Percentiles rank a stretch among this genome's conserved stretches.
Evolutionary conservation across 2,888 invertebrate genomes (phyloP).

Genomic region (Tipula lateralis): DNA sequence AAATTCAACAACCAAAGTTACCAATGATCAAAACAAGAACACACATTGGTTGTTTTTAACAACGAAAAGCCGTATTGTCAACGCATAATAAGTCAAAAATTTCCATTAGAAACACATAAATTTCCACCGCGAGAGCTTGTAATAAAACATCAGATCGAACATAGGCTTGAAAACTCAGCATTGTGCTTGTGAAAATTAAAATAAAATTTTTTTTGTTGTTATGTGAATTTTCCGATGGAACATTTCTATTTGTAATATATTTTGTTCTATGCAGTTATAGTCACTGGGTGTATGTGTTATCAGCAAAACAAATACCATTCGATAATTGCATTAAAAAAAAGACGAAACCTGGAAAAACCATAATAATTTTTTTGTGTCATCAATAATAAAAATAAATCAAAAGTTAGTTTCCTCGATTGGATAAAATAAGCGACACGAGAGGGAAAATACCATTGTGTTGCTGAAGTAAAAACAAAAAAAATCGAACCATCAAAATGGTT

Average conservation of each 20-base stretch:
- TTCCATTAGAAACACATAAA: conserved; percentile 27
- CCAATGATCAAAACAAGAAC: background rate
- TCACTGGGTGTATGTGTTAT: background rate
- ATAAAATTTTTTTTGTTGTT: background rate
- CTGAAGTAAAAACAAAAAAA: background rate
- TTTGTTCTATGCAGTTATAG: background rate
- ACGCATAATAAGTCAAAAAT: background rate
- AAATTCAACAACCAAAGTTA: background rate
- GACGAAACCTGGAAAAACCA: background rate
- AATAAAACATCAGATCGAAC: background rate
- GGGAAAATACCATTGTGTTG: too few species aligned
- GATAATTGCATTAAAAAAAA: conserved; percentile 26
- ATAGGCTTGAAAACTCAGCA: background rate
- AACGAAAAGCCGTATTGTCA: background rate
- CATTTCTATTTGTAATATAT: background rate
- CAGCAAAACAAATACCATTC: background rate
- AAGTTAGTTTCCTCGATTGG: background rate
- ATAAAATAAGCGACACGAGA: background rate
- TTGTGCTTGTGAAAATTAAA: background rate
- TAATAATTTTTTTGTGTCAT: background rate
- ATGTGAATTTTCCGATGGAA: background rate
- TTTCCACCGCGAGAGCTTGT: background rate
- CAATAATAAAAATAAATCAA: conserved; percentile 29
- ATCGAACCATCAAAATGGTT: background rate
- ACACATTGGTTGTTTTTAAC: conserved; percentile 29